Evolutionary conservation across 2,888 invertebrate species (phyloP).

Genomic region (Apodemia zela): DNA sequence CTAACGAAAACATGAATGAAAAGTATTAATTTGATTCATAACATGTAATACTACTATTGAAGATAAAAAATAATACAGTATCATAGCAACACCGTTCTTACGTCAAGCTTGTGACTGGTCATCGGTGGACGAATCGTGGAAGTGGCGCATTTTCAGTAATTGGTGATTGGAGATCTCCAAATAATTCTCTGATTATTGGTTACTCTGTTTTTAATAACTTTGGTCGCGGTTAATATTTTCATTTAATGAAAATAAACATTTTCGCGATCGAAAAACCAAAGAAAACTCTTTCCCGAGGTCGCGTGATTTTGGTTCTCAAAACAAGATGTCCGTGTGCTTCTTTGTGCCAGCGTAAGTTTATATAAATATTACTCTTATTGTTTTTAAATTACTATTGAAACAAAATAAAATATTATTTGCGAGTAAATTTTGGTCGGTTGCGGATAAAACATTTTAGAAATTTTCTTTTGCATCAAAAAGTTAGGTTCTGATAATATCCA

Average conservation of each 20-base stretch:
- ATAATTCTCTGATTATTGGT: conserved; percentile 78
- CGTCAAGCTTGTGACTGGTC: conserved; percentile 80
- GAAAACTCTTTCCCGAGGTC: conserved; percentile 40
- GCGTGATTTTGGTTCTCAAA: conserved; percentile 41
- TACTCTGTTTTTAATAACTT: conserved; percentile 67
- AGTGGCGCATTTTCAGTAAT: conserved; percentile 77
- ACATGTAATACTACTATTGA: background rate
- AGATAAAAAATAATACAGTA: background rate
- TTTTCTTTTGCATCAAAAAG: too few relatives aligned
- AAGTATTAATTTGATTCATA: background rate
- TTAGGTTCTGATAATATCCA: too few relatives aligned
- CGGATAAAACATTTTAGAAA: too few relatives aligned
- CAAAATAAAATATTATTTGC: background rate
- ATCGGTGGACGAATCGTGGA: conserved; percentile 79
- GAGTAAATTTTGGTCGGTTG: too few relatives aligned
- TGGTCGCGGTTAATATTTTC: conserved; percentile 59
- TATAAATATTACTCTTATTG: conserved; percentile 30
- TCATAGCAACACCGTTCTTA: conserved; percentile 49
- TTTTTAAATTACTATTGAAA: background rate
- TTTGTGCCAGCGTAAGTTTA: conserved; percentile 86
- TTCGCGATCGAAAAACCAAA: conserved; percentile 39
- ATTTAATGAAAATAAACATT: conserved; percentile 44
- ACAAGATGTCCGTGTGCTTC: conserved; percentile 85
- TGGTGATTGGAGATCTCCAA: conserved; percentile 80
- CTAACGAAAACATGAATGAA: too few relatives aligned